These are phyloP conservation scores for Arvicanthis niloticus DNA, from an alignment of 2,113 vertebrate genomes.

Conservation along the genomic window DNA sequence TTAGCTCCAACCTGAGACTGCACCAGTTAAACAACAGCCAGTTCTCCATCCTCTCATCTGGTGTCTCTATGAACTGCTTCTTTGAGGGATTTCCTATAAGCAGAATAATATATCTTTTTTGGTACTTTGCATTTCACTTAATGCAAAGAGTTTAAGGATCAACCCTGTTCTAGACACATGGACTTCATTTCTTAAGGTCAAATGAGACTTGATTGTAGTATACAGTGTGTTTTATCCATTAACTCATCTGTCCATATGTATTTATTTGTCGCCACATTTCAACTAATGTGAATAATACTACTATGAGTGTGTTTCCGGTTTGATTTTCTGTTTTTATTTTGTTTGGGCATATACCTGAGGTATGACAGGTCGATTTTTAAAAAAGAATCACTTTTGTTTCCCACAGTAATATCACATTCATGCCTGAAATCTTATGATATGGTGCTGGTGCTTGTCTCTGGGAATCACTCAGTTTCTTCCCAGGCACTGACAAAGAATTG, in stretches of 20 bases:
- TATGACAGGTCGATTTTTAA: neutral
- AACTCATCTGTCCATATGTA: neutral
- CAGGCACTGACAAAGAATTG: neutral
- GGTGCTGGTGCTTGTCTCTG: neutral
- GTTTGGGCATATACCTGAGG: neutral
- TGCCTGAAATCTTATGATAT: neutral
- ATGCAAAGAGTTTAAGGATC: neutral
- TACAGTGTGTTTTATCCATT: neutral
- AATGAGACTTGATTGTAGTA: neutral
- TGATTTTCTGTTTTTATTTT: neutral
- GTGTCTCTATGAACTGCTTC: neutral
- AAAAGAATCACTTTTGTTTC: neutral
- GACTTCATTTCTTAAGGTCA: neutral
- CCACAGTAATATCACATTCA: neutral
- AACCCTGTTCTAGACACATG: neutral
- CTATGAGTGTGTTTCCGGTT: neutral
- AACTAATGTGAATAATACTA: neutral
- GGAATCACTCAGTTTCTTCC: neutral
- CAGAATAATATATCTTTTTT: neutral
- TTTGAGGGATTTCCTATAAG: neutral
- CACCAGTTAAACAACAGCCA: neutral
- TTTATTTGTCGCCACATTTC: neutral
- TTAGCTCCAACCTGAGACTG: neutral
- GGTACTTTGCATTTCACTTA: neutral
- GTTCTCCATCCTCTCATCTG: neutral